Evolutionary conservation across 2,113 vertebrate species (phyloP).

Genomic region (Pedionomus torquatus): DNA sequence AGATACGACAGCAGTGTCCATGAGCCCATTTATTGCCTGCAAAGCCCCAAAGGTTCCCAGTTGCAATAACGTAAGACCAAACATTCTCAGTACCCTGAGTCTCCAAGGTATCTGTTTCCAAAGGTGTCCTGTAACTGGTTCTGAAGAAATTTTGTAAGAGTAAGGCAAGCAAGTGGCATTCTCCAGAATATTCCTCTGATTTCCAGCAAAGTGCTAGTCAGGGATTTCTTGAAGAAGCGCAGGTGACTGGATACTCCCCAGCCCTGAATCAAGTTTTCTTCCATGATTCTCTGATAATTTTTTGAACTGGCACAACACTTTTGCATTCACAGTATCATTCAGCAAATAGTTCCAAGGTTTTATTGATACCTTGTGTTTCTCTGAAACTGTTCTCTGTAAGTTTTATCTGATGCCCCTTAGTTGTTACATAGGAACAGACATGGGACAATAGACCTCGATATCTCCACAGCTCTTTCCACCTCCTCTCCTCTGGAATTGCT

Average conservation of each 20-base stretch:
- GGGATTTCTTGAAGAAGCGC: background rate
- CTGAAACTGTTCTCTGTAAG: background rate
- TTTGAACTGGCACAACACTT: background rate
- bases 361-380: background rate
- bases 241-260: background rate
- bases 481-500: background rate
- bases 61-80: background rate
- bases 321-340: background rate
- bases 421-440: background rate
- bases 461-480: background rate
- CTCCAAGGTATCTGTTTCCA: background rate
- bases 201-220: background rate
- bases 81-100: background rate
- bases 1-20: background rate
- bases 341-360: background rate
- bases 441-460: fast-evolving
- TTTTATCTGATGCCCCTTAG: background rate
- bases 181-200: background rate
- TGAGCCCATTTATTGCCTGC: background rate
- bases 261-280: background rate
- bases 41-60: background rate
- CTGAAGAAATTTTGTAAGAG: background rate
- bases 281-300: background rate
- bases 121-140: background rate
- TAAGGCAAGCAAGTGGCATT: background rate